Evolutionary conservation across 2,797 vertebrate genomes (phyloP).

Genomic region (Halcyon chelicuti): DNA sequence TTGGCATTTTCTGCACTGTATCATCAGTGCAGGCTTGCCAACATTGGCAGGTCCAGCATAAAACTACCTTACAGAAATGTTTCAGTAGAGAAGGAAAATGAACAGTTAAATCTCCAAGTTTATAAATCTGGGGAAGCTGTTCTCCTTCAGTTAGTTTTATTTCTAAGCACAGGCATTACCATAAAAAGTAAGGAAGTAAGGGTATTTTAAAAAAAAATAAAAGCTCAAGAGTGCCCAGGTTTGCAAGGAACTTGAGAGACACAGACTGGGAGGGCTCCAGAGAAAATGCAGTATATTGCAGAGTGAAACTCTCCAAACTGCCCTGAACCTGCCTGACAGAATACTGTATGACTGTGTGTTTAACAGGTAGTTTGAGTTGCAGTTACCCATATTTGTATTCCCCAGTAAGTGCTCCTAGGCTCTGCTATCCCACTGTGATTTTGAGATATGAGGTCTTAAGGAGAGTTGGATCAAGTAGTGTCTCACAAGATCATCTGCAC

Average conservation of each 20-base stretch:
- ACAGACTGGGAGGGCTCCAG: neutral
- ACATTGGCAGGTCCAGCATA: neutral
- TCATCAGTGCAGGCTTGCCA: neutral
- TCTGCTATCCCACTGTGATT: slow-evolving; percentile 68
- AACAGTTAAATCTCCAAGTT: neutral
- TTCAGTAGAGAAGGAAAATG: neutral
- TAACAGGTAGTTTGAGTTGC: slow-evolving; percentile 56
- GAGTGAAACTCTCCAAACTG: neutral
- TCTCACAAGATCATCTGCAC: slow-evolving; percentile 61
- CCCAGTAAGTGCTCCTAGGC: slow-evolving; percentile 40
- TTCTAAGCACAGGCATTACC: neutral
- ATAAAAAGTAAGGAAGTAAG: neutral
- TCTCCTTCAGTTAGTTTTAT: neutral
- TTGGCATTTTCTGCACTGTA: neutral
- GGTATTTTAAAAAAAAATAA: neutral
- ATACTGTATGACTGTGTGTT: slow-evolving; percentile 52
- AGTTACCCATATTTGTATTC: slow-evolving; percentile 70
- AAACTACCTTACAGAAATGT: neutral
- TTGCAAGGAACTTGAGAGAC: neutral
- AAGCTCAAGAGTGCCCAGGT: neutral
- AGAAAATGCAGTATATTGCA: neutral
- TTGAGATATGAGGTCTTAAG: slow-evolving; percentile 72
- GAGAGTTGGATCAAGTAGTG: slow-evolving; percentile 57
- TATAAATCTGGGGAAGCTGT: neutral
- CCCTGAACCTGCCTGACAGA: slow-evolving; percentile 37